Evolutionary conservation across 2,888 invertebrate species (phyloP).

Genomic region (Clistopyga incitator): DNA sequence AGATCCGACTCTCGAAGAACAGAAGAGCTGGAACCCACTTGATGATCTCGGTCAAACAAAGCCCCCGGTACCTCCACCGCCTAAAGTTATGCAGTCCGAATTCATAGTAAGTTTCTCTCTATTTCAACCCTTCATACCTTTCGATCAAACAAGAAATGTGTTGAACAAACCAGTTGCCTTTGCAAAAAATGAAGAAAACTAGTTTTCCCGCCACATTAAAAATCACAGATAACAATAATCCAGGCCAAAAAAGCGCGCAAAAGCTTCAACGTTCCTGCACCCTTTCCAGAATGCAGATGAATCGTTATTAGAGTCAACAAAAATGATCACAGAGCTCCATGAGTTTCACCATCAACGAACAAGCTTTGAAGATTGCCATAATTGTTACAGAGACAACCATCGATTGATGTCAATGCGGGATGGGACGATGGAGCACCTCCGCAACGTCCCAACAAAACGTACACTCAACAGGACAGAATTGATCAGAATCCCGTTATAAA

Average conservation of each 20-base stretch:
- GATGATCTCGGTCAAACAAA: constrained; percentile 85
- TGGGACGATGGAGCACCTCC: constrained; percentile 78
- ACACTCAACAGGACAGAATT: constrained; percentile 74
- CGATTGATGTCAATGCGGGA: constrained; percentile 74
- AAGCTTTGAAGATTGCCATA: background rate
- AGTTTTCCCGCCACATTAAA: no score
- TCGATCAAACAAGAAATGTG: background rate
- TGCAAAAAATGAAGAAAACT: no score
- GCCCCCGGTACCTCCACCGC: constrained; percentile 88
- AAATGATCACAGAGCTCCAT: background rate
- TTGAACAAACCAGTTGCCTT: background rate
- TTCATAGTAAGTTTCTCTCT: constrained; percentile 78
- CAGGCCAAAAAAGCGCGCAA: no score
- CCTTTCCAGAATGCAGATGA: background rate
- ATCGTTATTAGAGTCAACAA: background rate
- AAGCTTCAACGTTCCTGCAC: no score
- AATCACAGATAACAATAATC: no score
- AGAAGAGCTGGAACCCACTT: constrained; percentile 89
- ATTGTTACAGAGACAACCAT: constrained; percentile 79
- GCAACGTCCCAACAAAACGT: constrained; percentile 66
- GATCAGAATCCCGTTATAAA: constrained; percentile 74
- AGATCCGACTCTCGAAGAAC: constrained; percentile 91
- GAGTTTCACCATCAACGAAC: background rate
- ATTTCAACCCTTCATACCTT: background rate
- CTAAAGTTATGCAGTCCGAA: constrained; percentile 83